Evolutionary conservation across 2,888 invertebrate genomes (phyloP).

Genomic region (Tetanocera ferruginea): DNA sequence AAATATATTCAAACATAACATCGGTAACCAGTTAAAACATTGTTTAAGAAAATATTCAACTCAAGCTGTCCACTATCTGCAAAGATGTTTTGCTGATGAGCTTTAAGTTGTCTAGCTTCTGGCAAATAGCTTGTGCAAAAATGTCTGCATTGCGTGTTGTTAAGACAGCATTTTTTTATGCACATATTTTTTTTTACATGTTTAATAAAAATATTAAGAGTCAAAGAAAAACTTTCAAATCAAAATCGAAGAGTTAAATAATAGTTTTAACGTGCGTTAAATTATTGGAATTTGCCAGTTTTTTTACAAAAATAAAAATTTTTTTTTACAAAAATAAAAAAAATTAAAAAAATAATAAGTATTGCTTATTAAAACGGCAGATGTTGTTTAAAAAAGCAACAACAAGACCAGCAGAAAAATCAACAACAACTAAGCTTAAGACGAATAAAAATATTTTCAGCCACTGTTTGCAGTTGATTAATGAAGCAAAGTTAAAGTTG

Average conservation of each 20-base stretch:
- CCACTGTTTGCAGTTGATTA: slow-evolving; percentile 52
- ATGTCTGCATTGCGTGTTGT: background rate
- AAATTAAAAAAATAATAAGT: background rate
- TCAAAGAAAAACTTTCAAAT: too few species aligned
- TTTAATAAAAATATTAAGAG: too few species aligned
- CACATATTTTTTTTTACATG: background rate
- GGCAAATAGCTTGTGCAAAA: background rate
- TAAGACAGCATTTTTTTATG: background rate
- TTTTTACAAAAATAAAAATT: background rate
- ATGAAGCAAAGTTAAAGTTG: slow-evolving; percentile 60
- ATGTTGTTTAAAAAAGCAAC: too few species aligned
- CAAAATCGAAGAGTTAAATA: too few species aligned
- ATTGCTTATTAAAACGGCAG: too few species aligned
- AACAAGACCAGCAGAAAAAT: background rate
- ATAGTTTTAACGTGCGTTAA: too few species aligned
- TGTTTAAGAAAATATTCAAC: too few species aligned
- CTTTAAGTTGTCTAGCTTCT: background rate
- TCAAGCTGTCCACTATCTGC: too few species aligned
- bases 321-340: background rate
- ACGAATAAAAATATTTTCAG: too few species aligned
- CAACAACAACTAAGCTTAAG: background rate
- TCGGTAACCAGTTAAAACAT: too few species aligned
- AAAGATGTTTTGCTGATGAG: background rate
- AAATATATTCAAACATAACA: too few species aligned
- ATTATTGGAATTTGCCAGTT: too few species aligned